phyloP scores from a whole-genome alignment of 2,113 vertebrate genomes.

The Typhlomys cinereus region DNA sequence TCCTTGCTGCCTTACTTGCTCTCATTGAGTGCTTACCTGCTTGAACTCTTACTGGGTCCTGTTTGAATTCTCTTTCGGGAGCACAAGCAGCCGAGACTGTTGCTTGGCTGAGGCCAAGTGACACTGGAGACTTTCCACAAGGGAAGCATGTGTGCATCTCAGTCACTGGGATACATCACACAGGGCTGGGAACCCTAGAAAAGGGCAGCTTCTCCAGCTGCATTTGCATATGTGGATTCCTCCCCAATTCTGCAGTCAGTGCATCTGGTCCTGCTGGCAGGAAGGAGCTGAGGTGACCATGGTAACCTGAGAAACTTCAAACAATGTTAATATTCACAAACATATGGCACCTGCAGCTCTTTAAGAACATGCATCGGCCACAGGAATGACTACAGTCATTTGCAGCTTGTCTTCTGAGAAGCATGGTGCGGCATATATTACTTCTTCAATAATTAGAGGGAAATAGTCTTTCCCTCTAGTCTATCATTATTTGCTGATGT shows the following conservation, averaged over 20 bases:
- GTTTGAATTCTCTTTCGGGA: too few relatives aligned
- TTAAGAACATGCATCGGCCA: constrained; percentile 25
- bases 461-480: constrained; percentile 58
- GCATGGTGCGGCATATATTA: constrained; percentile 1
- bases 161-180: neutral
- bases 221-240: neutral
- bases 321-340: constrained; percentile 55
- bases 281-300: neutral
- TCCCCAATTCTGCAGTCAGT: neutral
- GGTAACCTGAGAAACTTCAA: constrained; percentile 31
- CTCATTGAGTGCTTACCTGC: too few relatives aligned
- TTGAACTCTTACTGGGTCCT: too few relatives aligned
- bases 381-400: neutral
- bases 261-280: neutral
- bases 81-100: too few relatives aligned
- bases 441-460: constrained; percentile 65
- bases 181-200: neutral
- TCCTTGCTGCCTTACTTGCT: too few relatives aligned
- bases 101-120: too few relatives aligned
- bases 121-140: too few relatives aligned
- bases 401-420: constrained; percentile 59
- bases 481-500: constrained; percentile 60
- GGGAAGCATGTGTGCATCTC: neutral
- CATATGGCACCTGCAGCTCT: neutral
- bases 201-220: neutral